These are phyloP conservation scores for Creontiades dilutus DNA, from an alignment of 2,888 invertebrate genomes.

Conservation along the genomic window DNA sequence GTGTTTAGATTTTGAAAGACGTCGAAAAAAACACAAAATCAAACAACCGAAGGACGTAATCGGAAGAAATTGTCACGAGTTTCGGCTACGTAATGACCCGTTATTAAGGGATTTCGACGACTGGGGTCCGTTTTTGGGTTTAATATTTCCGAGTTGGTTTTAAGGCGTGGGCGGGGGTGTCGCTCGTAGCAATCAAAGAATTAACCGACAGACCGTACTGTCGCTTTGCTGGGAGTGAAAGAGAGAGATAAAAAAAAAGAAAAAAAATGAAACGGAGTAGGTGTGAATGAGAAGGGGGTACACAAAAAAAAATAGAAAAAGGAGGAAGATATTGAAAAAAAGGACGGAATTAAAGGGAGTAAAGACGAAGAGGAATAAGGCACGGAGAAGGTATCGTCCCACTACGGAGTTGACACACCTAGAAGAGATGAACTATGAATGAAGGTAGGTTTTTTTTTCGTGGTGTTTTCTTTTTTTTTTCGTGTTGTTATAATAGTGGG, in stretches of 20 bases:
- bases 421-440: slow-evolving; percentile 25
- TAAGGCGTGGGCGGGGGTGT: neutral
- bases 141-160: too few species aligned
- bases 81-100: neutral
- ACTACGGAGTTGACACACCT: slow-evolving; percentile 21
- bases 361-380: neutral
- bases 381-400: slow-evolving; percentile 20
- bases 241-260: too few species aligned
- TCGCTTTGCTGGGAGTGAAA: too few species aligned
- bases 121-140: neutral
- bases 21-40: neutral
- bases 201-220: too few species aligned
- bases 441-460: neutral
- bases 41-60: neutral
- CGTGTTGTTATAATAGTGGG: neutral
- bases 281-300: neutral
- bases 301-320: neutral
- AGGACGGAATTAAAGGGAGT: neutral
- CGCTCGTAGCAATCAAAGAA: neutral
- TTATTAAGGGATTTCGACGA: neutral
- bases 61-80: neutral
- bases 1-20: neutral
- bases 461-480: neutral
- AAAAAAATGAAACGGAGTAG: too few species aligned
- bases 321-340: neutral